phyloP scores from a whole-genome alignment of 2,797 vertebrate genomes.

The Xyrichtys novacula region DNA sequence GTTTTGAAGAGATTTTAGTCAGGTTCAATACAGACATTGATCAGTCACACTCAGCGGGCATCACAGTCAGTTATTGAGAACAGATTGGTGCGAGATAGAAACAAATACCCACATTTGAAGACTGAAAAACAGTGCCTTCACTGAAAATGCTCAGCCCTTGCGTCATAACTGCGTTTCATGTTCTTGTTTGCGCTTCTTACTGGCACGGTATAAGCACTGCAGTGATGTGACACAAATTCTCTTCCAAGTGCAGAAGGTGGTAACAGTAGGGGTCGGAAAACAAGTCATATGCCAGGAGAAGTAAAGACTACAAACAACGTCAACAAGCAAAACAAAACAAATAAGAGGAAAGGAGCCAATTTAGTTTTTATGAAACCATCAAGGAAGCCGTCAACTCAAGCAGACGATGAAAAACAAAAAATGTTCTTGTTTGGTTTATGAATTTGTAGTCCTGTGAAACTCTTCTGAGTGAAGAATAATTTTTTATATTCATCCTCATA shows the following conservation, averaged over 20 bases:
- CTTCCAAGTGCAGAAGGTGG: not conserved
- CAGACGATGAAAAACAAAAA: not conserved
- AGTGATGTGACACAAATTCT: not conserved
- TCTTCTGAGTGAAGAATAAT: too few relatives aligned
- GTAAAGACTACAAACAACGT: not conserved
- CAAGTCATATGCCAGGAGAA: too few relatives aligned
- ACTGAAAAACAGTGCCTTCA: not conserved
- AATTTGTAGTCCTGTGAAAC: too few relatives aligned
- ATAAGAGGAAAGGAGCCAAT: not conserved
- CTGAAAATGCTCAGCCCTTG: too few relatives aligned
- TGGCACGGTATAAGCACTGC: not conserved
- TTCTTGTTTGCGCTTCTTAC: not conserved
- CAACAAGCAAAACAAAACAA: not conserved
- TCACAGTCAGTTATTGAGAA: too few relatives aligned
- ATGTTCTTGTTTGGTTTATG: not conserved
- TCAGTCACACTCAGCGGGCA: too few relatives aligned
- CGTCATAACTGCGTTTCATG: not conserved
- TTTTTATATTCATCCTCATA: not conserved
- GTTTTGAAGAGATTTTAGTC: not conserved
- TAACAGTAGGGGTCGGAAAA: constrained; percentile 1
- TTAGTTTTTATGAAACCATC: not conserved
- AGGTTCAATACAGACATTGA: not conserved
- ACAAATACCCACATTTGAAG: not conserved
- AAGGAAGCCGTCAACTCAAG: not conserved
- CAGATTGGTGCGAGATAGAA: not conserved